Percentiles rank a stretch among this genome's conserved stretches.
These are phyloP conservation scores for Microtus richardsoni DNA, from an alignment of 2,113 vertebrate species.

Conservation along the genomic window DNA sequence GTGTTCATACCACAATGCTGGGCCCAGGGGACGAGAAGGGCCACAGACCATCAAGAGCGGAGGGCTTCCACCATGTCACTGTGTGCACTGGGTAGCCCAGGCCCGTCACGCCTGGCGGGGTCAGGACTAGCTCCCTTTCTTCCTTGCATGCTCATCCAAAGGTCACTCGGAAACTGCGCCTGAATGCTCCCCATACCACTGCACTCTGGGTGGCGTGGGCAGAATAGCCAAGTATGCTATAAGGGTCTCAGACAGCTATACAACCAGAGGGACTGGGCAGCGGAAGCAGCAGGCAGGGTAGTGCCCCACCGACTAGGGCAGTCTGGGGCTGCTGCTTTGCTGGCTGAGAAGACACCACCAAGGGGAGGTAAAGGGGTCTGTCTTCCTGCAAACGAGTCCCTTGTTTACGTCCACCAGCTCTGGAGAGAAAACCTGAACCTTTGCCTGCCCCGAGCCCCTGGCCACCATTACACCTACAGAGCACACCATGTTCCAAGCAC, in stretches of 20 bases:
- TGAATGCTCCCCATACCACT: no score
- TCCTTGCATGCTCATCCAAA: background rate
- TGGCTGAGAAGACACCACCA: no score
- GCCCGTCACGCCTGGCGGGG: background rate
- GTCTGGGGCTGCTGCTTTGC: background rate
- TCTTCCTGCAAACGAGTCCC: background rate
- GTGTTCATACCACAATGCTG: background rate
- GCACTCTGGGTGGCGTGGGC: background rate
- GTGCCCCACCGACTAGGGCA: background rate
- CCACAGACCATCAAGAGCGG: background rate
- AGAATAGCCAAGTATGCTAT: background rate
- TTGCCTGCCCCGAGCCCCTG: background rate
- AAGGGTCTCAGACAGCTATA: background rate
- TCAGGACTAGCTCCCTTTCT: no score
- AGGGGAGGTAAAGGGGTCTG: background rate
- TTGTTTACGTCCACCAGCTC: background rate
- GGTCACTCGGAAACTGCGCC: background rate
- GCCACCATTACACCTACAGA: background rate
- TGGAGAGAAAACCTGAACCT: background rate
- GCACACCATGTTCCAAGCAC: background rate
- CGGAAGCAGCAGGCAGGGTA: background rate
- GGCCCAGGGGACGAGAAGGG: background rate
- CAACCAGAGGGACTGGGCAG: background rate
- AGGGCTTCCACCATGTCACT: background rate
- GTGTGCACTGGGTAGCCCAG: no score